phyloP scores from a whole-genome alignment of 2,113 vertebrate species.

The Elanoides forficatus region DNA sequence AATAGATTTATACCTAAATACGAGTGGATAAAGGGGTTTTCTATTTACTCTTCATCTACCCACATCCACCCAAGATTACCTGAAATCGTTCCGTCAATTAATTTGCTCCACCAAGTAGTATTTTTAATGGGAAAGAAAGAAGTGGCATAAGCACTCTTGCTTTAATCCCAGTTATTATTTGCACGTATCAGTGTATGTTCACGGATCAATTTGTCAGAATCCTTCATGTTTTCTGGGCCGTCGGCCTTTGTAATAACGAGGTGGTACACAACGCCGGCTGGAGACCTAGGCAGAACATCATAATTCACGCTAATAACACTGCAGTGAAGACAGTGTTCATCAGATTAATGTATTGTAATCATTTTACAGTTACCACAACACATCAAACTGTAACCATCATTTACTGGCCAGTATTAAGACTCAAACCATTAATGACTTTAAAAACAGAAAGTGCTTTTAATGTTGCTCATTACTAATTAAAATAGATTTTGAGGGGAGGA shows the following conservation, averaged over 20 bases:
- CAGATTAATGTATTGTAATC: neutral
- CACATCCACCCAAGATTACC: neutral
- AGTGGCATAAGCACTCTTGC: neutral
- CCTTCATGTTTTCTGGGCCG: neutral
- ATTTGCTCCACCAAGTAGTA: neutral
- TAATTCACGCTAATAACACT: neutral
- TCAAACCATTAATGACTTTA: slow-evolving; percentile 4
- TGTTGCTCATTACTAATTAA: slow-evolving; percentile 33
- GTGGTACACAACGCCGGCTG: neutral
- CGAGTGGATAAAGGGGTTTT: neutral
- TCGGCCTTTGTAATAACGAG: neutral
- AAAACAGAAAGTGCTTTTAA: slow-evolving; percentile 29
- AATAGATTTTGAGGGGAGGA: slow-evolving; percentile 8
- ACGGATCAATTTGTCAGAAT: neutral
- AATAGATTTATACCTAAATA: neutral
- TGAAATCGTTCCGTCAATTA: neutral
- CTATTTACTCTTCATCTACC: neutral
- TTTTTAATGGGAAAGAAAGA: neutral
- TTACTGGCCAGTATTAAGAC: neutral
- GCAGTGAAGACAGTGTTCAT: neutral
- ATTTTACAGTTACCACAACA: neutral
- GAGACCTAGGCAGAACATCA: neutral
- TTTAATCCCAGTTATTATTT: neutral
- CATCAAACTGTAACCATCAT: neutral
- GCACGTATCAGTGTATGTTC: accelerated